These are phyloP conservation scores for Tubulanus polymorphus DNA, from an alignment of 2,888 invertebrate genomes.

Conservation along the genomic window DNA sequence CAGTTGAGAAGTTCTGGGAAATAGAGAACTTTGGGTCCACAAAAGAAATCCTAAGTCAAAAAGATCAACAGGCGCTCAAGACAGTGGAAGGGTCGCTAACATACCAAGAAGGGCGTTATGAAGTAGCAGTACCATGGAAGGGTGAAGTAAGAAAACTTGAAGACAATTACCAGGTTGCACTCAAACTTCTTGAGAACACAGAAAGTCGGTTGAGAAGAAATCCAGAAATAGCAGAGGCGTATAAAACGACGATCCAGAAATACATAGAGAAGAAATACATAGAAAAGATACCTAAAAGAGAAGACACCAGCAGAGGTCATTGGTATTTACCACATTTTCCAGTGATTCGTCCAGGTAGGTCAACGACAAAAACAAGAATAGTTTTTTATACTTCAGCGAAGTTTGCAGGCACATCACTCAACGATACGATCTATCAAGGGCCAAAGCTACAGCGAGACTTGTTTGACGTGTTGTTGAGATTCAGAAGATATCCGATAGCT, in stretches of 20 bases:
- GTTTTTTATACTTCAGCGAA: constrained; percentile 12
- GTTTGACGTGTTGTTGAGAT: constrained; percentile 3
- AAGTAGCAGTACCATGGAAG: constrained; percentile 19
- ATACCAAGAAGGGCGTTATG: constrained; percentile 13
- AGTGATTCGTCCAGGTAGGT: constrained; percentile 1
- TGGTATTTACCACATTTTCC: constrained; percentile 10
- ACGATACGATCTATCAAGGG: constrained; percentile 5
- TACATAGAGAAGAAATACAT: constrained; percentile 11
- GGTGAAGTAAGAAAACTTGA: constrained; percentile 5
- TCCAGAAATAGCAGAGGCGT: constrained; percentile 6
- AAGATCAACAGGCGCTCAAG: neutral
- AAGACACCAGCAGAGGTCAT: neutral
- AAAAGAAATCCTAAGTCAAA: neutral
- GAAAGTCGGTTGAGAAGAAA: constrained; percentile 14
- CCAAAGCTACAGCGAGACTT: constrained; percentile 9
- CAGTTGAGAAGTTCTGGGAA: constrained; percentile 8
- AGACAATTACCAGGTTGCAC: constrained; percentile 11
- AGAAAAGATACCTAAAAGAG: too few relatives aligned
- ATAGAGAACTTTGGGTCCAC: neutral
- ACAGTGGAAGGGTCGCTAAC: constrained; percentile 3
- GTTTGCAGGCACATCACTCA: constrained; percentile 4
- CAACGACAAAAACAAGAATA: constrained; percentile 11
- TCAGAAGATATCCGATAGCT: neutral
- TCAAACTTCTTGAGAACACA: constrained; percentile 9
- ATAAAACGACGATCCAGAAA: constrained; percentile 9